phyloP scores from a whole-genome alignment of 2,888 invertebrate species.

The Bibio marci region DNA sequence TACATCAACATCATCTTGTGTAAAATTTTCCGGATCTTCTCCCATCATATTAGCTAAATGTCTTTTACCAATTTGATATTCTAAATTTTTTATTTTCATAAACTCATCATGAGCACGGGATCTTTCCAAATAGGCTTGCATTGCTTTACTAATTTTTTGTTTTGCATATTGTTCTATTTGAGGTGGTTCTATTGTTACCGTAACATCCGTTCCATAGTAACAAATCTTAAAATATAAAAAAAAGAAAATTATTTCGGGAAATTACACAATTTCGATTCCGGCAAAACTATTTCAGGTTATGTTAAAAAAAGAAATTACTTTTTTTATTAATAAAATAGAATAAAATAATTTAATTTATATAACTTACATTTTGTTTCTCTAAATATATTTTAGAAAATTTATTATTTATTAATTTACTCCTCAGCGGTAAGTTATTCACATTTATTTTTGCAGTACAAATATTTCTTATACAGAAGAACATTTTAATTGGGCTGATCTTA shows the following conservation, averaged over 20 bases:
- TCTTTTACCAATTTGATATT: slow-evolving; percentile 81
- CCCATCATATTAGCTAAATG: slow-evolving; percentile 99
- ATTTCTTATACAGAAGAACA: too few relatives aligned
- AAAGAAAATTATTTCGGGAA: neutral
- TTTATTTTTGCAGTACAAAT: too few relatives aligned
- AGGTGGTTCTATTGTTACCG: slow-evolving; percentile 12
- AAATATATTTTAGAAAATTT: too few relatives aligned
- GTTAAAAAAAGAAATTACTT: too few relatives aligned
- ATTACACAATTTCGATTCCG: neutral
- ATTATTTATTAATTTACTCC: too few relatives aligned
- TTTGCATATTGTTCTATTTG: slow-evolving; percentile 26
- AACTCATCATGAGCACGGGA: slow-evolving; percentile 68
- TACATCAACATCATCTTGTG: slow-evolving; percentile 74
- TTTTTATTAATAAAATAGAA: too few relatives aligned
- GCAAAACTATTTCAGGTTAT: neutral
- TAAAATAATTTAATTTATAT: too few relatives aligned
- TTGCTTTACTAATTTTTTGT: slow-evolving; percentile 66
- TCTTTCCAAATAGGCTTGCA: slow-evolving; percentile 74
- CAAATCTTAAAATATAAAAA: neutral
- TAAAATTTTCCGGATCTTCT: slow-evolving; percentile 73
- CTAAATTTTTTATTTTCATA: slow-evolving; percentile 57
- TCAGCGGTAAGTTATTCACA: too few relatives aligned
- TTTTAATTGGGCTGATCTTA: too few relatives aligned
- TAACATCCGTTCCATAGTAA: slow-evolving; percentile 16
- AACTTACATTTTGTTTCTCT: too few relatives aligned